phyloP scores from a whole-genome alignment of 2,113 vertebrate species.

The Tragelaphus imberbis region DNA sequence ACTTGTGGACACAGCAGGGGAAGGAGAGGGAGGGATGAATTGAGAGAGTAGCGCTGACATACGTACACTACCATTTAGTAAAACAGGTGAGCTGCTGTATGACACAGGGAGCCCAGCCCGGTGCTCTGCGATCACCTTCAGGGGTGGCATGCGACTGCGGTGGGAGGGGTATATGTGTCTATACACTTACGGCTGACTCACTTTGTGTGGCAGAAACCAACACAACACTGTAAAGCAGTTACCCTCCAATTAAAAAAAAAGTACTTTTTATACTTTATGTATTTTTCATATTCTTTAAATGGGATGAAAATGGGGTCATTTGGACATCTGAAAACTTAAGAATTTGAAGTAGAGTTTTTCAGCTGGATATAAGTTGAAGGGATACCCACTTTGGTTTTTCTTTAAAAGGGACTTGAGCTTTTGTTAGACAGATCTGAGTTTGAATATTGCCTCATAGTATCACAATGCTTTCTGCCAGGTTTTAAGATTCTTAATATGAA shows the following conservation, averaged over 20 bases:
- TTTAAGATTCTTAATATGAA: neutral
- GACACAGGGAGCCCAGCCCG: neutral
- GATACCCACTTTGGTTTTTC: neutral
- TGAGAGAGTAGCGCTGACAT: neutral
- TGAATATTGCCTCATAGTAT: neutral
- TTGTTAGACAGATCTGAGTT: neutral
- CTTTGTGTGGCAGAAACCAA: neutral
- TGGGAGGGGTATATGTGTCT: neutral
- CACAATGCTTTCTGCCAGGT: neutral
- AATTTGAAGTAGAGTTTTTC: constrained; percentile 13
- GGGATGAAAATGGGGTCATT: neutral
- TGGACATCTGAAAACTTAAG: neutral
- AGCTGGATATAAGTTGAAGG: neutral
- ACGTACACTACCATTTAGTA: neutral
- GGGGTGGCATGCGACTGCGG: neutral
- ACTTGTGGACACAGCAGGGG: neutral
- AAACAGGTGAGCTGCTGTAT: neutral
- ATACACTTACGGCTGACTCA: neutral
- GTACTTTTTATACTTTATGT: neutral
- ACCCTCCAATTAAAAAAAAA: neutral
- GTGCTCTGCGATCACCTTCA: neutral
- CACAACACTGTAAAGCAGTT: neutral
- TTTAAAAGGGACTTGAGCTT: neutral
- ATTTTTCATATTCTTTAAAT: neutral
- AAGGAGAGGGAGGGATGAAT: neutral